Evolutionary conservation across 2,888 invertebrate genomes (phyloP).

Genomic region (Chironomus riparius): DNA sequence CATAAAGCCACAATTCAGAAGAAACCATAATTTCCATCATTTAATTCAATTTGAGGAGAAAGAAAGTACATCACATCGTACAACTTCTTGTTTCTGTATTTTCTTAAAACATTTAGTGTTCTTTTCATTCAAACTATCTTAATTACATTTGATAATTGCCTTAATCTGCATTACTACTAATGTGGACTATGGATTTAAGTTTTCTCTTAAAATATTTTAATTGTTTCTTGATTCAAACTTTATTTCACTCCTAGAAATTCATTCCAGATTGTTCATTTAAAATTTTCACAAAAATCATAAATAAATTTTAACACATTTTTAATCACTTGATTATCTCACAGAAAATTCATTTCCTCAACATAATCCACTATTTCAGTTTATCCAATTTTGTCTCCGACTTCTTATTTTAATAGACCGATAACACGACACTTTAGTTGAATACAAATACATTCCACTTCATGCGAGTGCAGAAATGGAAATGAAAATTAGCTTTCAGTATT

Average conservation of each 20-base stretch:
- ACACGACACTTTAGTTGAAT: too few relatives aligned
- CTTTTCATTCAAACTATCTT: neutral
- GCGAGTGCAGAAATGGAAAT: constrained; percentile 24
- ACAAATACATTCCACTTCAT: neutral
- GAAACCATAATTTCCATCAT: neutral
- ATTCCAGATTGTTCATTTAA: too few relatives aligned
- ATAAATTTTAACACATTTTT: too few relatives aligned
- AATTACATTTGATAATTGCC: neutral
- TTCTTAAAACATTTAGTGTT: neutral
- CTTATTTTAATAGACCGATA: too few relatives aligned
- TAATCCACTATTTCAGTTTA: neutral
- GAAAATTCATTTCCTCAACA: too few relatives aligned
- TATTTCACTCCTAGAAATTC: too few relatives aligned
- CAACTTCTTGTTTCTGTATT: neutral
- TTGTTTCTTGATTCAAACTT: too few relatives aligned
- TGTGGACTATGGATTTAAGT: too few relatives aligned
- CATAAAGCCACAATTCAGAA: neutral
- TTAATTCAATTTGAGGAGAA: neutral
- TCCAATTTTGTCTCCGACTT: neutral
- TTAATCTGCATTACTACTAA: neutral
- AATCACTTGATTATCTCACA: too few relatives aligned
- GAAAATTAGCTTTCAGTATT: neutral
- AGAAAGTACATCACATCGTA: neutral
- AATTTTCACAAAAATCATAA: too few relatives aligned
- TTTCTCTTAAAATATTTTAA: too few relatives aligned